Evolutionary conservation across 2,113 vertebrate genomes (phyloP), one percentile per base, ranked within the genome.

Genomic region (Corvus hawaiiensis): DNA sequence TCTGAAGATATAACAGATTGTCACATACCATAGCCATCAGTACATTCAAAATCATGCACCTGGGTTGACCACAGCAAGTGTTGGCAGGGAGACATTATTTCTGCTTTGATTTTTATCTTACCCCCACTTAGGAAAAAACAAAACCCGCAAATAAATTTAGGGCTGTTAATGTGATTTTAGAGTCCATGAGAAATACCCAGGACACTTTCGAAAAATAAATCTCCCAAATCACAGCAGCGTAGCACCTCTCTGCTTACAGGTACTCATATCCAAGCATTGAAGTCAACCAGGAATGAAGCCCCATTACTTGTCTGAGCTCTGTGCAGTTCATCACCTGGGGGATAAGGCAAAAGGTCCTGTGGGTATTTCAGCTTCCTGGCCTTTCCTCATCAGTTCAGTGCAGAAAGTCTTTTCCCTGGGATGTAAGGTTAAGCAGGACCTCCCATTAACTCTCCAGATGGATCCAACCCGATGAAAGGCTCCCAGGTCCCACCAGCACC

Each of bases 71-170:
- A 56, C 41, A 68, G 26, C 49, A 76, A 74, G 67, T 54, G 35
- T 19, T 69, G 67, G 30, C n/a, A 76, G 43, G 51, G 52, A 52
- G 24, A 88, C 7, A 16, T 73, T 67, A 71, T 68, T 91, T 88
- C 87, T 84, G 24, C 43, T 85, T 93, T 66, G 32, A 35, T 56
- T 67, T 39, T 24, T 24, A 33, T 27, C 44, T 54, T 49, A 35
- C 4, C 22, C 1, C 14, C 4, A 4, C 13, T 6, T 16, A 28
- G 32, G 23, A 27, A 37, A 17, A 21, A 1, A 1, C 21, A 16
- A 61, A 43, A 1, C 1, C 3, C 16, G 41, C 21, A 56, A 61
- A 30, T 35, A 58, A 58, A 3, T 39, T 73, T 22, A 66, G 39
- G n/a, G 15, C 16, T 75, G 16, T 56, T 94, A 24, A 49, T n/a